Evolutionary conservation across 2,797 vertebrate species (phyloP).

Genomic region (Psittacula derbiana): DNA sequence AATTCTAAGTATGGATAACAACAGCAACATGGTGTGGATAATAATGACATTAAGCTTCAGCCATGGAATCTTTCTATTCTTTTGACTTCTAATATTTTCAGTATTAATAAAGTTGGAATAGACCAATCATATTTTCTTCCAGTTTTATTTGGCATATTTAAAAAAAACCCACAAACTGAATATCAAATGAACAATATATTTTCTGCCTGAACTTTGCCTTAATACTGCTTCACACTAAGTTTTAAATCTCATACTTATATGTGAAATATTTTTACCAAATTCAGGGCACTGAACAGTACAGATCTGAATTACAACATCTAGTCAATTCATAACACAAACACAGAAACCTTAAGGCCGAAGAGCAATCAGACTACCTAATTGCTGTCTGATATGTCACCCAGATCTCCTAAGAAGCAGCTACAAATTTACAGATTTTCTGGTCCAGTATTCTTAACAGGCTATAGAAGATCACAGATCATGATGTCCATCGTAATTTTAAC

Average conservation of each 20-base stretch:
- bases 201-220: background rate
- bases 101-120: background rate
- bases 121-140: background rate
- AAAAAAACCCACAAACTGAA: background rate
- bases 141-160: background rate
- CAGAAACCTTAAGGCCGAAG: background rate
- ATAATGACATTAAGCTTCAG: background rate
- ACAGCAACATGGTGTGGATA: background rate
- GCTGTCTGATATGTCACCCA: background rate
- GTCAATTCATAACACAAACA: background rate
- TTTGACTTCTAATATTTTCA: background rate
- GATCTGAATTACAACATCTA: background rate
- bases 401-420: background rate
- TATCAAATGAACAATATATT: background rate
- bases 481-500: background rate
- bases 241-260: background rate
- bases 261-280: background rate
- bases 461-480: background rate
- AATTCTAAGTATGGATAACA: background rate
- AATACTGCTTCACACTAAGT: background rate
- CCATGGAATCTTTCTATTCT: background rate
- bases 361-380: background rate
- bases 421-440: background rate
- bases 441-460: fast-evolving
- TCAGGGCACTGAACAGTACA: background rate